Evolutionary conservation across 2,113 vertebrate genomes (phyloP).

Genomic region (Burhinus oedicnemus): DNA sequence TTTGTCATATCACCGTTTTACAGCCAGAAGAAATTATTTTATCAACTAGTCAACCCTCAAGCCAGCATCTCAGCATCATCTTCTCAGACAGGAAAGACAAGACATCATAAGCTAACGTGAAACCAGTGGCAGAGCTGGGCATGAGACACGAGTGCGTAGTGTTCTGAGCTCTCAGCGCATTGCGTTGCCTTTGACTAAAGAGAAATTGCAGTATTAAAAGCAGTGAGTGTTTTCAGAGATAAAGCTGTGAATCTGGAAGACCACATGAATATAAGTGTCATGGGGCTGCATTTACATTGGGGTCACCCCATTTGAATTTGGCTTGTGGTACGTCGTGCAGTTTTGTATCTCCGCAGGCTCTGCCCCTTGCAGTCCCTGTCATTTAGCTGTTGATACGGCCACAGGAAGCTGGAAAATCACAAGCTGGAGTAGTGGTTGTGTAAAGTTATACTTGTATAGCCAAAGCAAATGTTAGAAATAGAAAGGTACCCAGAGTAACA

Average conservation of each 20-base stretch:
- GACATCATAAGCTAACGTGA: neutral
- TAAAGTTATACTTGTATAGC: neutral
- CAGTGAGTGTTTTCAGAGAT: neutral
- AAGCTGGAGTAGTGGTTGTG: neutral
- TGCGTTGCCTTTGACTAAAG: neutral
- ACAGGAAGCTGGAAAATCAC: neutral
- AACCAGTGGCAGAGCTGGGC: neutral
- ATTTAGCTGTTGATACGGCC: neutral
- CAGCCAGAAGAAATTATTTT: constrained; percentile 14
- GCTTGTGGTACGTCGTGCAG: neutral
- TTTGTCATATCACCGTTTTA: neutral
- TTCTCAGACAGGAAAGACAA: neutral
- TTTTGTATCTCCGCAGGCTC: neutral
- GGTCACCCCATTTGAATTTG: neutral
- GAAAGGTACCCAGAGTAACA: neutral
- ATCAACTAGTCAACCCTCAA: neutral
- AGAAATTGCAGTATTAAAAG: neutral
- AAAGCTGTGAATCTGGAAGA: neutral
- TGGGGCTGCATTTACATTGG: neutral
- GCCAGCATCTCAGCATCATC: neutral
- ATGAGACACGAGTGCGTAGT: neutral
- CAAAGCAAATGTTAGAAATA: neutral
- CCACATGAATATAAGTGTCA: neutral
- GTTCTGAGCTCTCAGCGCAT: neutral
- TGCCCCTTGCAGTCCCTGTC: neutral